Percentiles rank a stretch among this genome's conserved stretches.
phyloP scores from a whole-genome alignment of 1,140 invertebrate species.

The Teleogryllus occipitalis region DNA sequence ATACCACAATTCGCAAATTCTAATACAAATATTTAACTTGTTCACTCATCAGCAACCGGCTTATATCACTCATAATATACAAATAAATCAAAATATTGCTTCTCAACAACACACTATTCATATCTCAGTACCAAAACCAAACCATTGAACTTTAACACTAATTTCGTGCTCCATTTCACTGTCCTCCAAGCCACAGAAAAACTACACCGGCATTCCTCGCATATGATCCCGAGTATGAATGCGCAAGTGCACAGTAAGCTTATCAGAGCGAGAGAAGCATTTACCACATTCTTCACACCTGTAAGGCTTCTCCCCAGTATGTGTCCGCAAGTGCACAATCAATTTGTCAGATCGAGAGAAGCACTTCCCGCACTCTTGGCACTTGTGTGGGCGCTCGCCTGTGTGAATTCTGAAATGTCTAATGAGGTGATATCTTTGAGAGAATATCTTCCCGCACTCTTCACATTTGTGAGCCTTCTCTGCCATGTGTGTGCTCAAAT shows the following conservation, averaged over 20 bases:
- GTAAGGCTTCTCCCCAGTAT: constrained; percentile 35
- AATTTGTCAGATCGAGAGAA: constrained; percentile 36
- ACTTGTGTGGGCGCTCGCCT: constrained; percentile 46
- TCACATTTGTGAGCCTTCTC: constrained; percentile 48
- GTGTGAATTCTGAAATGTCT: constrained; percentile 48
- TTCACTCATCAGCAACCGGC: no score
- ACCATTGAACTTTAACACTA: no score
- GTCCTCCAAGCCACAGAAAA: not conserved
- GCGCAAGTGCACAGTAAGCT: constrained; percentile 35
- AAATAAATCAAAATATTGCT: no score
- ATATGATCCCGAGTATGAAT: constrained; percentile 33
- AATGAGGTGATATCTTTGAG: constrained; percentile 45
- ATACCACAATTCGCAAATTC: no score
- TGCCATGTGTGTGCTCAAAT: constrained; percentile 59
- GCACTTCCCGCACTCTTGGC: constrained; percentile 44
- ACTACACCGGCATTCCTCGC: not conserved
- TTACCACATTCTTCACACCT: constrained; percentile 33
- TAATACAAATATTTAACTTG: no score
- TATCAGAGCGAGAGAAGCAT: constrained; percentile 15
- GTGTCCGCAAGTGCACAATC: constrained; percentile 34
- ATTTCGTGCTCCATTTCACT: no score
- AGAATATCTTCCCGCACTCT: constrained; percentile 41
- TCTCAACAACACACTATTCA: no score
- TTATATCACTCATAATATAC: no score
- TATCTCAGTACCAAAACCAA: no score